Conservation (phyloP, 2,888 invertebrate genomes). For the Cinara cedri region DNA sequence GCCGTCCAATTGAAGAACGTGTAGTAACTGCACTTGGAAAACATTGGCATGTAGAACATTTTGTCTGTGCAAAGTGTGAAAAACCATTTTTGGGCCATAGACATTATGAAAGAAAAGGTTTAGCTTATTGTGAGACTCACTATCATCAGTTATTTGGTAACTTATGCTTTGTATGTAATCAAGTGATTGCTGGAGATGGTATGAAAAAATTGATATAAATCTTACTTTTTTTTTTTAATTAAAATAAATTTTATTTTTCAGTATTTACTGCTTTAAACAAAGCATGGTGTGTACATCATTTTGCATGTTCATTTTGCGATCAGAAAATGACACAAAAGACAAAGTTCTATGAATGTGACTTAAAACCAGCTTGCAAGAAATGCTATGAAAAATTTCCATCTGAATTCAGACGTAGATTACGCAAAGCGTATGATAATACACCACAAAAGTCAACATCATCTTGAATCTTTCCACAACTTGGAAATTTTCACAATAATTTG, state of each 20-base stretch:
- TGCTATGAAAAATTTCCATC: slow-evolving; percentile 97
- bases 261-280: slow-evolving; percentile 98
- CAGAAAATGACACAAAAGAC: slow-evolving; percentile 94
- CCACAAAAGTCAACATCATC: slow-evolving; percentile 59
- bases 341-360: slow-evolving; percentile 98
- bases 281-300: slow-evolving; percentile 99
- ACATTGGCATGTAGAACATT: slow-evolving; percentile 99
- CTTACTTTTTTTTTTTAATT: neutral
- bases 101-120: slow-evolving; percentile 97
- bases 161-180: slow-evolving; percentile 97
- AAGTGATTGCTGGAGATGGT: slow-evolving; percentile 97
- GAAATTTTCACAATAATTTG: slow-evolving; percentile 20
- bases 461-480: slow-evolving; percentile 14
- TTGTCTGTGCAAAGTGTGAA: slow-evolving; percentile 99
- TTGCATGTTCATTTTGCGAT: slow-evolving; percentile 97
- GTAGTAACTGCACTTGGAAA: slow-evolving; percentile 98
- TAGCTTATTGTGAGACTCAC: slow-evolving; percentile 99
- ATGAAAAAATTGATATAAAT: slow-evolving; percentile 62
- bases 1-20: slow-evolving; percentile 97
- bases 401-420: slow-evolving; percentile 89
- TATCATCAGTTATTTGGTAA: slow-evolving; percentile 99
- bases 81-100: slow-evolving; percentile 99
- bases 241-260: slow-evolving; percentile 64
- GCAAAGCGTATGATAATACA: slow-evolving; percentile 84
- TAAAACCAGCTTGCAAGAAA: slow-evolving; percentile 97